Evolutionary conservation across 1,140 invertebrate species (phyloP).

Genomic region (Megalopta genalis): DNA sequence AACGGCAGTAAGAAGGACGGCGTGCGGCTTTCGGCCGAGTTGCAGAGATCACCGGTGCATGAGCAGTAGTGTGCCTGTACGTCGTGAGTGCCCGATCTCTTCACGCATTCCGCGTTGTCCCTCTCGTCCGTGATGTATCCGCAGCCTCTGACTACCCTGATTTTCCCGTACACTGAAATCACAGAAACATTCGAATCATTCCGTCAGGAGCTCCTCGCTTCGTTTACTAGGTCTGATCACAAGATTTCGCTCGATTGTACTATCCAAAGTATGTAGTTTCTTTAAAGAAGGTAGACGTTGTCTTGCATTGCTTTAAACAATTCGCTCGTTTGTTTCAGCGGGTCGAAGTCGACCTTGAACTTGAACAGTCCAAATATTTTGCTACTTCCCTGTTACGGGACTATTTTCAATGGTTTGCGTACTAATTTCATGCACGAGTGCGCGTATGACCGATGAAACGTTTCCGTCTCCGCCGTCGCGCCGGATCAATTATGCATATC

Average conservation of each 20-base stretch:
- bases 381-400: no score
- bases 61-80: slow-evolving; percentile 87
- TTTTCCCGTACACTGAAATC: slow-evolving; percentile 86
- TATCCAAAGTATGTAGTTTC: no score
- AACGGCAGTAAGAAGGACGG: slow-evolving; percentile 57
- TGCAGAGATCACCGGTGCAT: slow-evolving; percentile 88
- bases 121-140: slow-evolving; percentile 85
- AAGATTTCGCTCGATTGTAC: no score
- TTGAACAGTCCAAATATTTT: no score
- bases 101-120: slow-evolving; percentile 83
- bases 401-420: no score
- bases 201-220: no score
- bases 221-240: no score
- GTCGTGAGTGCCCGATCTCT: slow-evolving; percentile 87
- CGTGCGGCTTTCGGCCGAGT: slow-evolving; percentile 76
- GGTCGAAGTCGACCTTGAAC: no score
- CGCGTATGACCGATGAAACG: neutral
- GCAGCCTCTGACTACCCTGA: slow-evolving; percentile 86
- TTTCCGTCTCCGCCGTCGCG: neutral
- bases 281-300: no score
- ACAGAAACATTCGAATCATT: neutral
- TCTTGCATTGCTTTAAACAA: no score
- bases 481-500: neutral
- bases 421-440: no score
- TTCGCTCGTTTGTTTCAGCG: no score